These are phyloP conservation scores for Notospermus geniculatus DNA, from an alignment of 1,140 invertebrate species.

Conservation along the genomic window DNA sequence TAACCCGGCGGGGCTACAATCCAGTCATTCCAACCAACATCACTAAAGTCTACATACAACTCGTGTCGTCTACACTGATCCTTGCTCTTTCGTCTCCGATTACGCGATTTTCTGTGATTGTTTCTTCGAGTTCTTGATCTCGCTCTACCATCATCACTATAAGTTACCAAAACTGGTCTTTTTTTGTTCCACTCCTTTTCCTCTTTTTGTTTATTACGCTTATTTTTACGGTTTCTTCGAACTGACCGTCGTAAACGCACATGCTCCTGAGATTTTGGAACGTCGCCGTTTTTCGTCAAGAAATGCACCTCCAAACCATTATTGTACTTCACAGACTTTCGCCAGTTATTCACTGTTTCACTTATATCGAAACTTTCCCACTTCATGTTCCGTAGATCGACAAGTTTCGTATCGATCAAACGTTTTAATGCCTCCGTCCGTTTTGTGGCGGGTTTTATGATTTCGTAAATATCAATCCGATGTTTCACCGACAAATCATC, in stretches of 20 bases:
- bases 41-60: conserved; percentile 93
- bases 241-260: conserved; percentile 70
- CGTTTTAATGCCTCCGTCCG: conserved; percentile 68
- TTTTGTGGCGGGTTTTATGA: conserved; percentile 69
- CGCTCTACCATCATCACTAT: conserved; percentile 75
- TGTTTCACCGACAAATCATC: conserved; percentile 55
- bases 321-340: conserved; percentile 68
- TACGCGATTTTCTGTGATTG: conserved; percentile 32
- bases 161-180: conserved; percentile 72
- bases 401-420: conserved; percentile 75
- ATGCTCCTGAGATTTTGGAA: conserved; percentile 41
- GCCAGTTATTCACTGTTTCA: conserved; percentile 82
- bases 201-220: conserved; percentile 15
- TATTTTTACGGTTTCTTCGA: no score
- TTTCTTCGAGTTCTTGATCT: conserved; percentile 55
- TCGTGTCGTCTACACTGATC: conserved; percentile 80
- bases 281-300: conserved; percentile 38
- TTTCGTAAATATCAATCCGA: conserved; percentile 79
- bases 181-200: conserved; percentile 47
- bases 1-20: conserved; percentile 97
- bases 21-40: conserved; percentile 99
- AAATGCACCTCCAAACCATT: conserved; percentile 81
- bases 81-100: conserved; percentile 54
- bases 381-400: conserved; percentile 61
- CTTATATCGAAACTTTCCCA: conserved; percentile 78